phyloP scores from a whole-genome alignment of 2,888 invertebrate genomes.

The Adineta ricciae region DNA sequence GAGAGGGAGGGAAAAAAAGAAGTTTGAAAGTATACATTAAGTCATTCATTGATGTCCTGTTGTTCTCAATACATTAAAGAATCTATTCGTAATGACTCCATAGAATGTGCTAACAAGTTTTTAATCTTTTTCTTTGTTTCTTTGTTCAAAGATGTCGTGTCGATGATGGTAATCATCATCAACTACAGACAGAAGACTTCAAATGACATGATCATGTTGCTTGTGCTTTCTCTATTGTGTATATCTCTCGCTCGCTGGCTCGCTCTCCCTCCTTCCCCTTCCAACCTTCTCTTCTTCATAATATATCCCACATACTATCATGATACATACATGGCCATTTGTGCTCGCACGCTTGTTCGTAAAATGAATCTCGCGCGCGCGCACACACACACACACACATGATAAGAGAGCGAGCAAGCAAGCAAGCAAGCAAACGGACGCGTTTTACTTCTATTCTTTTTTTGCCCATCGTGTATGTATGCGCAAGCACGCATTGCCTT shows the following conservation, averaged over 20 bases:
- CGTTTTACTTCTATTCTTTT: not conserved
- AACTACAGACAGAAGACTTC: not conserved
- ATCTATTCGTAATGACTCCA: not conserved
- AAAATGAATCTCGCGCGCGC: not conserved
- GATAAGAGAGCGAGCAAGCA: not conserved
- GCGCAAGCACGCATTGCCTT: not conserved
- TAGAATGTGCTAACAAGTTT: not conserved
- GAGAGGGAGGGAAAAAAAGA: not conserved
- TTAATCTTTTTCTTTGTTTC: not conserved
- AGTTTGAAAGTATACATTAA: not conserved
- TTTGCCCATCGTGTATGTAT: not conserved
- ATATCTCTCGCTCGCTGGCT: not conserved
- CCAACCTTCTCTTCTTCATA: not conserved
- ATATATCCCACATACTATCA: not conserved
- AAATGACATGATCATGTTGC: not conserved
- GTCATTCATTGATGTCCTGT: not conserved
- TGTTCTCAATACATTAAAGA: not conserved
- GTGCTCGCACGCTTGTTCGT: not conserved
- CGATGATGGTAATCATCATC: not conserved
- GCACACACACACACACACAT: not conserved
- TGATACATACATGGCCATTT: conserved; percentile 3
- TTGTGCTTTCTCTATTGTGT: not conserved
- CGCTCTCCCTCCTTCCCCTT: not conserved
- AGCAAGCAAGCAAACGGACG: not conserved
- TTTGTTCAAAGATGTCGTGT: not conserved